phyloP scores from a whole-genome alignment of 1,140 invertebrate genomes.

The Trinorchestia longiramus region DNA sequence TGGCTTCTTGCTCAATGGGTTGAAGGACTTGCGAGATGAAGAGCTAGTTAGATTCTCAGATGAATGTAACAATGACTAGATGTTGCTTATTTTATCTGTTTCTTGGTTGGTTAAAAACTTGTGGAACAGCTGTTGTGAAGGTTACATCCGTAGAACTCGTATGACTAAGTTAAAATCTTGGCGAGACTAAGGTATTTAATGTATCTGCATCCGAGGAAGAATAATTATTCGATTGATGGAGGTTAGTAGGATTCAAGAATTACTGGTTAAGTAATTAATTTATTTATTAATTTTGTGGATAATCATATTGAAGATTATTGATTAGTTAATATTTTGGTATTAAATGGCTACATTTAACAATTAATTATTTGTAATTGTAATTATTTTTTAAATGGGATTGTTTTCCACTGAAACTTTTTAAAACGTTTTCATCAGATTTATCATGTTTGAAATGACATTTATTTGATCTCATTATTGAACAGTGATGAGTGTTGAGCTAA shows the following conservation, averaged over 20 bases:
- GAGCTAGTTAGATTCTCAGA: not conserved
- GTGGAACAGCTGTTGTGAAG: not conserved
- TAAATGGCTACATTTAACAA: too few relatives aligned
- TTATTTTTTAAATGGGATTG: too few relatives aligned
- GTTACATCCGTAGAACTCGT: not conserved
- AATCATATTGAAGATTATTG: too few relatives aligned
- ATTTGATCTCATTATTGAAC: not conserved
- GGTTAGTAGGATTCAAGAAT: too few relatives aligned
- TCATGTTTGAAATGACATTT: too few relatives aligned
- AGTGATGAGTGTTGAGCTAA: not conserved
- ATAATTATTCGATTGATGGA: not conserved
- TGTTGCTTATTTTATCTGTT: not conserved
- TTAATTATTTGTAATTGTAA: too few relatives aligned
- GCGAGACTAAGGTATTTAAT: not conserved
- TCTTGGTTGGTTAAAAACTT: not conserved
- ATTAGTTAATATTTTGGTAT: too few relatives aligned
- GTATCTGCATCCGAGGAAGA: not conserved
- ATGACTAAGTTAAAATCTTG: too few relatives aligned
- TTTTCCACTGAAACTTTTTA: too few relatives aligned
- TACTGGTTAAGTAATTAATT: too few relatives aligned
- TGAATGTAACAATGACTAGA: not conserved
- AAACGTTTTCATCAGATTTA: too few relatives aligned
- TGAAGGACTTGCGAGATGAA: not conserved
- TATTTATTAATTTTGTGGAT: too few relatives aligned
- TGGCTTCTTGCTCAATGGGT: not conserved